These are phyloP conservation scores for Apis florea DNA, from an alignment of 1,140 invertebrate genomes.

Conservation along the genomic window DNA sequence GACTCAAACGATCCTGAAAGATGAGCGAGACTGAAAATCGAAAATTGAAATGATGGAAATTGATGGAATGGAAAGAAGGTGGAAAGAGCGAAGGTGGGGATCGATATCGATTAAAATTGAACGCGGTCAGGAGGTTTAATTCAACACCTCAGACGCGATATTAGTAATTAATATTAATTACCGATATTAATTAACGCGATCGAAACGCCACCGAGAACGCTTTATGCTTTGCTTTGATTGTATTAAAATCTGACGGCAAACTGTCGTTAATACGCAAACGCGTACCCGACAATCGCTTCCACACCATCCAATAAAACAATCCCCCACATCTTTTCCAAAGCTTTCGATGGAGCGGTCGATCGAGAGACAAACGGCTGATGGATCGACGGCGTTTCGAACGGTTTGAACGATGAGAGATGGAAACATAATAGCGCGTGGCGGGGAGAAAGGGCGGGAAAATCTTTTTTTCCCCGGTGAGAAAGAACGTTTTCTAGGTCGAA, in stretches of 20 bases:
- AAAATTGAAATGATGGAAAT: constrained; percentile 15
- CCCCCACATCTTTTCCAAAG: too few relatives aligned
- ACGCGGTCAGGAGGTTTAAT: constrained; percentile 22
- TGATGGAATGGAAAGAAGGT: background rate
- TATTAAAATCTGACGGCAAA: background rate
- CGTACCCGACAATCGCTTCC: too few relatives aligned
- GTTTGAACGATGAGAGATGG: constrained; percentile 4
- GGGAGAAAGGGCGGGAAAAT: background rate
- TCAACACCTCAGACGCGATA: constrained; percentile 28
- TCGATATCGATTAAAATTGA: constrained; percentile 33
- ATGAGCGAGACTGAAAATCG: too few relatives aligned
- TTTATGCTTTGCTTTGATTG: background rate
- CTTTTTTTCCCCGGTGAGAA: constrained; percentile 37
- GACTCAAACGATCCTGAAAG: too few relatives aligned
- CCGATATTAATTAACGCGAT: constrained; percentile 32
- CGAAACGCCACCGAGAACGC: background rate
- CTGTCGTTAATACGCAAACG: background rate
- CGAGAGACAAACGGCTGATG: background rate
- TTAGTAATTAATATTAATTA: constrained; percentile 37
- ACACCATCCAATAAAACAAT: too few relatives aligned
- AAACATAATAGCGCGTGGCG: constrained; percentile 6
- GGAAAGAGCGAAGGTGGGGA: background rate
- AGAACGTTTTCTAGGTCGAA: constrained; percentile 48
- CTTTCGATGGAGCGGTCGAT: too few relatives aligned
- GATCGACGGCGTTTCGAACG: background rate